These are phyloP conservation scores for Caenorhabditis drosophilae DNA, from an alignment of 2,888 invertebrate species.

Conservation along the genomic window DNA sequence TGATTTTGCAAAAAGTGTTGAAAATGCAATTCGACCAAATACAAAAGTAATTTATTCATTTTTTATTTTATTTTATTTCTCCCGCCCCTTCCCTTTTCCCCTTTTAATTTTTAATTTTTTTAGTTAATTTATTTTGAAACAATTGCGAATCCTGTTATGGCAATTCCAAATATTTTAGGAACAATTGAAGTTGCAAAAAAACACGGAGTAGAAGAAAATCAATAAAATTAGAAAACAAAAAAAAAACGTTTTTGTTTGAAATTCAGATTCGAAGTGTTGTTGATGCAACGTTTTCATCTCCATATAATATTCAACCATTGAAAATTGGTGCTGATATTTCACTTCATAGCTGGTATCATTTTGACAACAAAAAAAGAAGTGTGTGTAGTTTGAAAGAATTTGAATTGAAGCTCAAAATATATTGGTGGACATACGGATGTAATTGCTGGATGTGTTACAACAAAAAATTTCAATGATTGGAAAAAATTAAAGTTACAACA, in stretches of 20 bases:
- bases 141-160: slow-evolving; percentile 70
- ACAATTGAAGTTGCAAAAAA: slow-evolving; percentile 53
- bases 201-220: too few relatives aligned
- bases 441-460: slow-evolving; percentile 68
- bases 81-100: background rate
- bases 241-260: too few relatives aligned
- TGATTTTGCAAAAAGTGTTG: slow-evolving; percentile 60
- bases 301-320: slow-evolving; percentile 68
- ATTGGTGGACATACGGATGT: slow-evolving; percentile 71
- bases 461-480: slow-evolving; percentile 38
- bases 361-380: background rate
- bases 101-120: background rate
- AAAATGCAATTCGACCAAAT: slow-evolving; percentile 64
- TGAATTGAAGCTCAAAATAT: slow-evolving; percentile 69
- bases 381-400: background rate
- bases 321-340: slow-evolving; percentile 69
- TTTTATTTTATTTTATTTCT: background rate
- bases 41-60: slow-evolving; percentile 68
- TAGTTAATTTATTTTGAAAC: slow-evolving; percentile 70
- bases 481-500: slow-evolving; percentile 49
- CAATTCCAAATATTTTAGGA: slow-evolving; percentile 68
- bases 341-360: slow-evolving; percentile 68
- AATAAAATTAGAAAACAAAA: too few relatives aligned
- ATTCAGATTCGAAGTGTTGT: slow-evolving; percentile 67
- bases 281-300: slow-evolving; percentile 70